phyloP scores from a whole-genome alignment of 2,797 vertebrate genomes.

The Rhadinocentrus ornatus region DNA sequence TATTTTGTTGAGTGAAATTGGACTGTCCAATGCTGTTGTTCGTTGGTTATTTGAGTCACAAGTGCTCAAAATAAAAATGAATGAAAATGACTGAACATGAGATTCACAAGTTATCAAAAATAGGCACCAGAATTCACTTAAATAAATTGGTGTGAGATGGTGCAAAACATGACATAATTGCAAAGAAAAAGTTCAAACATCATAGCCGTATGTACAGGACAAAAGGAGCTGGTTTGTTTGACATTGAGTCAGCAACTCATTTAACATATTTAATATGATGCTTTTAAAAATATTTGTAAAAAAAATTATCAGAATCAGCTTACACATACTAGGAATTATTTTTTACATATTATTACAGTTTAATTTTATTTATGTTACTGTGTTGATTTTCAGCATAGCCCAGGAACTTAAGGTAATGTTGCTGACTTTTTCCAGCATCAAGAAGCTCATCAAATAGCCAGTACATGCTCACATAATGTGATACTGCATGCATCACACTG shows the following conservation, averaged over 20 bases:
- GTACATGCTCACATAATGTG: conserved; percentile 66
- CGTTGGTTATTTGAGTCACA: too few relatives aligned
- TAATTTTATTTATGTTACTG: not conserved
- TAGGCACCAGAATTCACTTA: not conserved
- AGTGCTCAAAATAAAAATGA: not conserved
- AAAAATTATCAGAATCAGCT: not conserved
- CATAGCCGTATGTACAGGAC: not conserved
- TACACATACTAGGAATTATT: too few relatives aligned
- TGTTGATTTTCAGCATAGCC: conserved; percentile 12
- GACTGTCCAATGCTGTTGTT: too few relatives aligned
- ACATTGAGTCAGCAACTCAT: not conserved
- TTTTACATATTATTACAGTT: too few relatives aligned
- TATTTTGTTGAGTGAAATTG: too few relatives aligned
- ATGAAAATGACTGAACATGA: not conserved
- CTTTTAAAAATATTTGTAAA: conserved; percentile 8
- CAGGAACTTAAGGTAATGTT: conserved; percentile 23
- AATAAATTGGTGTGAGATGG: not conserved
- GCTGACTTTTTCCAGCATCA: conserved; percentile 31
- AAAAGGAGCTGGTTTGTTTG: not conserved
- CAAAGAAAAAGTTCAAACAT: not conserved
- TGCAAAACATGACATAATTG: not conserved
- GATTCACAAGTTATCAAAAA: not conserved
- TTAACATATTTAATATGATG: not conserved
- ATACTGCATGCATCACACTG: conserved; percentile 67
- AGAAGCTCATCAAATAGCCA: conserved; percentile 60